Conservation (phyloP, 2,113 vertebrate genomes). For the Sapajus apella region DNA sequence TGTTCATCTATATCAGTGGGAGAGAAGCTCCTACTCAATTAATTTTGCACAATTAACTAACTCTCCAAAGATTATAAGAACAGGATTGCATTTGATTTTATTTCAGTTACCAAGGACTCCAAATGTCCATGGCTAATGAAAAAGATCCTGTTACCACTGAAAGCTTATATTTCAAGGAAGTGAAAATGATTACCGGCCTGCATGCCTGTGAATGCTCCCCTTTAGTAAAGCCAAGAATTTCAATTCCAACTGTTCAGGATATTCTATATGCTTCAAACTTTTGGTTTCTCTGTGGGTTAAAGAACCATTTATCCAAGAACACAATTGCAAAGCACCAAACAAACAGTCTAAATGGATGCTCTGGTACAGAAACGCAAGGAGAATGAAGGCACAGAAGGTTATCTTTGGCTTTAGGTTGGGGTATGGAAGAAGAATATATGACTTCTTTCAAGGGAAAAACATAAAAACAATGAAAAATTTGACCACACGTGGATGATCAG, state of each 20-base stretch:
- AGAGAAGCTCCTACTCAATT: not conserved
- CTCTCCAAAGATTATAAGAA: not conserved
- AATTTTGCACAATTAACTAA: not conserved
- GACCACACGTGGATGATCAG: not conserved
- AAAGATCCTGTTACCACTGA: not conserved
- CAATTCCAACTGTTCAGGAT: not conserved
- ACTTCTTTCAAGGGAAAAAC: not conserved
- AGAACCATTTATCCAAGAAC: not conserved
- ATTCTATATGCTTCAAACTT: constrained; percentile 8
- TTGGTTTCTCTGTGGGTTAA: not conserved
- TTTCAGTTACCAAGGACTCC: not conserved
- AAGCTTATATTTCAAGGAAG: constrained; percentile 8
- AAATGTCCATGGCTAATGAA: not conserved
- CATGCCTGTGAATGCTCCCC: not conserved
- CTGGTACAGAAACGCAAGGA: not conserved
- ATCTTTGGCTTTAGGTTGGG: not conserved
- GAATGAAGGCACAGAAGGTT: not conserved
- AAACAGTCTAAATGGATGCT: not conserved
- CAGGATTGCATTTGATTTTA: not conserved
- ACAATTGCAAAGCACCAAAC: not conserved
- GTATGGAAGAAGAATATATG: not conserved
- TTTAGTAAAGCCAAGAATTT: constrained; percentile 27
- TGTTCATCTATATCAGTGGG: not conserved
- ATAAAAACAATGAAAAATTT: not conserved
- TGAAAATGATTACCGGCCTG: constrained; percentile 25